These are phyloP conservation scores for Melinopterus prodromus DNA, from an alignment of 2,888 invertebrate species.

Conservation along the genomic window DNA sequence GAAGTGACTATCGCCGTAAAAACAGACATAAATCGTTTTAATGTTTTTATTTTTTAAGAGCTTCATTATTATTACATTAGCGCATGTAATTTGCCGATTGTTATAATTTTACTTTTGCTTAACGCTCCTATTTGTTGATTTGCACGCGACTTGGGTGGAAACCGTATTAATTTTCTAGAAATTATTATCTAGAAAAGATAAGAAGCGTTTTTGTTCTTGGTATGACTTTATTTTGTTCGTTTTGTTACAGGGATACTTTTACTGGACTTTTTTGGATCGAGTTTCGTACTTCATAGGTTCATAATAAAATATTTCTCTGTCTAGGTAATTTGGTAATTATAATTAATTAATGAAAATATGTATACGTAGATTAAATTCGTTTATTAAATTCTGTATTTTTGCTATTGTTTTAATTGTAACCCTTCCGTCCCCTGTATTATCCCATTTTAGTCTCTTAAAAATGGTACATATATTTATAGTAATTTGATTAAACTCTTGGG, in stretches of 20 bases:
- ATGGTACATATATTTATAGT: too few species aligned
- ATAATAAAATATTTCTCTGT: too few species aligned
- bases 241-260: not conserved
- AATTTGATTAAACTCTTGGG: too few species aligned
- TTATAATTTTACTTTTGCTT: not conserved
- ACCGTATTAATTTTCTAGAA: not conserved
- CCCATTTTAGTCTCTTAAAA: too few species aligned
- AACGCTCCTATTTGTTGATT: not conserved
- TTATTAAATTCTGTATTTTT: not conserved
- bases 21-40: not conserved
- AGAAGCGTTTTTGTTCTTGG: too few species aligned
- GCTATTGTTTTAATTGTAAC: not conserved
- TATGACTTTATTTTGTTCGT: not conserved
- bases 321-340: too few species aligned
- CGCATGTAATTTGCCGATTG: not conserved
- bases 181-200: not conserved
- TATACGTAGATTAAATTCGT: not conserved
- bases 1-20: not conserved
- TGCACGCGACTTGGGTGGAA: not conserved
- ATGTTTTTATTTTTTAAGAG: not conserved
- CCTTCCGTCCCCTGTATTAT: not conserved
- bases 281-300: too few species aligned
- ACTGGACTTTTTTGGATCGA: too few species aligned
- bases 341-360: not conserved
- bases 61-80: not conserved